phyloP scores from a whole-genome alignment of 2,113 vertebrate genomes.

The Phoenicopterus ruber region DNA sequence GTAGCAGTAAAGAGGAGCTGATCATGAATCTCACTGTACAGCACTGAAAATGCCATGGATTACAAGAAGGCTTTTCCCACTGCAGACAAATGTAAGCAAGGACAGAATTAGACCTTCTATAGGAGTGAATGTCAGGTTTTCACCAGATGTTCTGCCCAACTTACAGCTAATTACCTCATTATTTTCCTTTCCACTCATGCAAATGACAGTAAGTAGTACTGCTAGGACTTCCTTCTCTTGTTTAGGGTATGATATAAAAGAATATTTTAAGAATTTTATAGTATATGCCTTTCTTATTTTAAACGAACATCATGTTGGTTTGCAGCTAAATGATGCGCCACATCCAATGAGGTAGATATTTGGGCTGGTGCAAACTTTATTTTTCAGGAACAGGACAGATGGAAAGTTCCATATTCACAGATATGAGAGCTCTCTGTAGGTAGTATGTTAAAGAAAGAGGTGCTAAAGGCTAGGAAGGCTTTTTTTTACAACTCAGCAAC shows the following conservation, averaged over 20 bases:
- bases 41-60: background rate
- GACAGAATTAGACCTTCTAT: background rate
- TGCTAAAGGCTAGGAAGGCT: background rate
- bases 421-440: background rate
- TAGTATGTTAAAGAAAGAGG: background rate
- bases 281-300: background rate
- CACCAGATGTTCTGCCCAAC: background rate
- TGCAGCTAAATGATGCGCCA: background rate
- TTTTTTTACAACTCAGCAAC: background rate
- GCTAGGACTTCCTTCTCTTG: background rate
- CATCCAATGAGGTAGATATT: background rate
- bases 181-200: background rate
- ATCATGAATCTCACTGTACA: background rate
- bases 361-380: background rate
- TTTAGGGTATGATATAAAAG: background rate
- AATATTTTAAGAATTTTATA: background rate
- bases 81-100: background rate
- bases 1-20: background rate
- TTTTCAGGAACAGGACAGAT: background rate
- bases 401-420: background rate
- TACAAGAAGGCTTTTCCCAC: background rate
- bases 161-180: background rate
- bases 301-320: background rate
- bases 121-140: background rate
- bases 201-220: background rate